Evolutionary conservation across 2,888 invertebrate genomes (phyloP).

Genomic region (Nowickia ferox): DNA sequence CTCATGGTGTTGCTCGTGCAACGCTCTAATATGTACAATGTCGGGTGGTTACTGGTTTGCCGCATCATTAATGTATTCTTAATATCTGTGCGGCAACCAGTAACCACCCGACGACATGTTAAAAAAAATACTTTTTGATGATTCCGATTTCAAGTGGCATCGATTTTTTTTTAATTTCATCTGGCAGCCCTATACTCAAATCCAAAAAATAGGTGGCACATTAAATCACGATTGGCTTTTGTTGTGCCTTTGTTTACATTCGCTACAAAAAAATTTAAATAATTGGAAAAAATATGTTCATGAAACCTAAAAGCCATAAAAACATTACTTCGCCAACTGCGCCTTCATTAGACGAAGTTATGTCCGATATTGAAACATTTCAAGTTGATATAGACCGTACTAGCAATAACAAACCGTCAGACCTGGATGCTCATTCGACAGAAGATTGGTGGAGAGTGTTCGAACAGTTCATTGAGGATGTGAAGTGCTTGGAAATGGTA

Average conservation of each 20-base stretch:
- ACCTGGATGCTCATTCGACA: constrained; percentile 63
- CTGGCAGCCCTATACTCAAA: background rate
- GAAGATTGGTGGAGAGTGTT: constrained; percentile 81
- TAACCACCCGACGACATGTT: too few relatives aligned
- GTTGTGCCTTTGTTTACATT: background rate
- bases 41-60: too few relatives aligned
- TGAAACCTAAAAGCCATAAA: constrained; percentile 74
- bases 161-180: too few relatives aligned
- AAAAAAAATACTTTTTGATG: too few relatives aligned
- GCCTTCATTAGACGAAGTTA: constrained; percentile 78
- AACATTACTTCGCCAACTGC: constrained; percentile 75
- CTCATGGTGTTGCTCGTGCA: too few relatives aligned
- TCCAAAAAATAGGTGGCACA: background rate
- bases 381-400: constrained; percentile 73
- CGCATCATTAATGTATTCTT: too few relatives aligned
- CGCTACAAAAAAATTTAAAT: background rate
- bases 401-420: constrained; percentile 32
- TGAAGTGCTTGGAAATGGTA: constrained; percentile 77
- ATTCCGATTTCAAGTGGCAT: too few relatives aligned
- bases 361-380: constrained; percentile 81
- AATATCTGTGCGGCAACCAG: too few relatives aligned
- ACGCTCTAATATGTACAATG: too few relatives aligned
- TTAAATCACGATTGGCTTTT: background rate
- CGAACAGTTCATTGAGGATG: constrained; percentile 80
- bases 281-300: constrained; percentile 75